phyloP scores from a whole-genome alignment of 2,888 invertebrate genomes.

The Ptychoptera contaminata region DNA sequence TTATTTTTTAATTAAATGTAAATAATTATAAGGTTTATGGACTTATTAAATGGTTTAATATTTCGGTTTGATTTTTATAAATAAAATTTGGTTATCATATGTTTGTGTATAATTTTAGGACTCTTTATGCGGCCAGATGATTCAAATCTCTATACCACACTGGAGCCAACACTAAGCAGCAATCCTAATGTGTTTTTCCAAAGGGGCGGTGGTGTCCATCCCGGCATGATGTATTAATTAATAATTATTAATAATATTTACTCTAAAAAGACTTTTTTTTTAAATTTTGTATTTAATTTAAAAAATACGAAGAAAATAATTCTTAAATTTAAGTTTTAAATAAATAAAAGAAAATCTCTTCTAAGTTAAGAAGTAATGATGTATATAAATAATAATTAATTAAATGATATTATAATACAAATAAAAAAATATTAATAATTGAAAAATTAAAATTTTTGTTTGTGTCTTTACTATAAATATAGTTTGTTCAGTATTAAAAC shows the following conservation, averaged over 20 bases:
- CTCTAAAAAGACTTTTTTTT: slow-evolving; percentile 5
- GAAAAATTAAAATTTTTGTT: too few species aligned
- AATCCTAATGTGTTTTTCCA: slow-evolving; percentile 87
- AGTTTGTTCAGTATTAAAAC: too few species aligned
- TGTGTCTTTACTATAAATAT: too few species aligned
- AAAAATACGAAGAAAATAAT: slow-evolving; percentile 1
- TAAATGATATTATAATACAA: too few species aligned
- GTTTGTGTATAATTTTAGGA: slow-evolving; percentile 38
- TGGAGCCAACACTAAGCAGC: slow-evolving; percentile 71
- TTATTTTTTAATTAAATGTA: background rate
- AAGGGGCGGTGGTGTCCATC: slow-evolving; percentile 63
- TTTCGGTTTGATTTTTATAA: too few species aligned
- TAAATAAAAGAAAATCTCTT: too few species aligned
- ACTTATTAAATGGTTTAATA: too few species aligned
- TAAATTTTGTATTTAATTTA: background rate
- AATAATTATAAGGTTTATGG: background rate
- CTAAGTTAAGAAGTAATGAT: too few species aligned
- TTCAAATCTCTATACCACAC: slow-evolving; percentile 68
- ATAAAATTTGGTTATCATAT: too few species aligned
- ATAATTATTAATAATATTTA: slow-evolving; percentile 1
- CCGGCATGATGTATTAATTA: slow-evolving; percentile 76
- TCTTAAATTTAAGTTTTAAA: background rate
- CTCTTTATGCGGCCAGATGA: slow-evolving; percentile 68
- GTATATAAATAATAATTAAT: too few species aligned
- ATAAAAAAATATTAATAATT: too few species aligned